Base-by-base conservation (phyloP, 2,113 vertebrate species). In the Merops nubicus region DNA sequence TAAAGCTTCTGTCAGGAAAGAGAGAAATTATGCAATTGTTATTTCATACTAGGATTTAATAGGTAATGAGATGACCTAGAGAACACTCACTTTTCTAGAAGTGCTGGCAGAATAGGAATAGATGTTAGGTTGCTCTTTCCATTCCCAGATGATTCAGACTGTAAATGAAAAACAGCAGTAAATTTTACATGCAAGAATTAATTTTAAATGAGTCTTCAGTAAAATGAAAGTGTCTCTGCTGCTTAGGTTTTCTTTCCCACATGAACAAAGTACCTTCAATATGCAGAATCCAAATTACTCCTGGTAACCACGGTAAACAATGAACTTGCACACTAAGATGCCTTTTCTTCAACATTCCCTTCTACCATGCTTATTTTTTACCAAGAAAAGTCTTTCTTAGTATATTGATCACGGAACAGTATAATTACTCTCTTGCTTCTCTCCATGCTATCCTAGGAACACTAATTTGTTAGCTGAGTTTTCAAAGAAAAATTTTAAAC, bases 131-230 rank as follows among this genome's bases (percentile, higher is more conserved):
- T 98, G 93, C 96, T 96, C 97, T 98, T 99, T 92, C 97, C 97
- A 85, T 98, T 96, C 69, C 89, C 98, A 89, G 97, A 97, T 5
- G 98, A 97, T 97, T 99, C 99, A 75, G 98, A 98, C 99, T 99
- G 88, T 40, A 94, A 96, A 83, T 65, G 95, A 89, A 95, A 93
- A 91, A 95, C 43, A 73, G 90, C 16, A 96, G 51, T 88, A 86
- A 91, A 93, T 25, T 31, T 88, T 77, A 75, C 7, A 67, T 36
- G 68, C 38, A 65, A 51, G 7, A 54, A 84, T 63, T 62, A 62
- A 70, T 91, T 88, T 92, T 50, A 93, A 68, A 78, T 6, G 15
- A 67, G 6, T 33, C 20, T 90, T 70, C 56, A 91, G 18, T 60
- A 84, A 81, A 85, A 75, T n/a, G 17, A 78, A 75, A 81, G 57